phyloP scores from a whole-genome alignment of 23 tunicate genomes.

The Clavelina lepadiformis region DNA sequence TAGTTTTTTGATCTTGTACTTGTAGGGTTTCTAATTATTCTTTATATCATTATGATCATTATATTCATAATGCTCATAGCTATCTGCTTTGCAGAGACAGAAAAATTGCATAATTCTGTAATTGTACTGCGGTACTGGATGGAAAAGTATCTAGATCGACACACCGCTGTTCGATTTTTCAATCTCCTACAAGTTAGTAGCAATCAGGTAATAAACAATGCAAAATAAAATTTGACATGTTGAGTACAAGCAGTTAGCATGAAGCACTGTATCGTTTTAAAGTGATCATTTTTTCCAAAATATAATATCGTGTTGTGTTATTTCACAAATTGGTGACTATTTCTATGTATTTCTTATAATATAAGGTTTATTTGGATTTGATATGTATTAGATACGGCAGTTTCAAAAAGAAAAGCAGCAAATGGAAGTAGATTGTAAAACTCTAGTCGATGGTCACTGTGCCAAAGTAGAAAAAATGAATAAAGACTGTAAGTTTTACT shows the following conservation, averaged over 20 bases:
- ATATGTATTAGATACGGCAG: constrained; percentile 28
- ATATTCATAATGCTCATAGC: not conserved
- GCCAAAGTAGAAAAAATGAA: constrained; percentile 14
- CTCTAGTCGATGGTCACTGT: constrained; percentile 4
- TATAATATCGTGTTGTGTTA: too few species aligned
- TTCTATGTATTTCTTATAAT: too few species aligned
- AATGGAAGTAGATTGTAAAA: constrained; percentile 9
- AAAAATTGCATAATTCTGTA: constrained; percentile 3
- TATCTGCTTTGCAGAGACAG: constrained; percentile 1
- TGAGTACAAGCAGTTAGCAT: too few species aligned
- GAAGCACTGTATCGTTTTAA: too few species aligned
- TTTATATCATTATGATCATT: not conserved
- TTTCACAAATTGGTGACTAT: too few species aligned
- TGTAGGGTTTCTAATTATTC: not conserved
- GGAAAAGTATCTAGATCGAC: constrained; percentile 12
- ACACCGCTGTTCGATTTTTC: constrained; percentile 30
- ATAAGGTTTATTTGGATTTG: too few species aligned
- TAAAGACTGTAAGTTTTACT: constrained; percentile 33
- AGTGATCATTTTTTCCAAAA: too few species aligned
- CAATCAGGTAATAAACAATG: constrained; percentile 15
- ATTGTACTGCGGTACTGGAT: constrained; percentile 38
- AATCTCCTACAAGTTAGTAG: constrained; percentile 24
- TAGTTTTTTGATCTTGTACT: not conserved
- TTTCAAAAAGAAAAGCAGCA: constrained; percentile 8
- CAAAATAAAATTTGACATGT: too few species aligned